phyloP scores from a whole-genome alignment of 2,113 vertebrate genomes.

The Vimba vimba region DNA sequence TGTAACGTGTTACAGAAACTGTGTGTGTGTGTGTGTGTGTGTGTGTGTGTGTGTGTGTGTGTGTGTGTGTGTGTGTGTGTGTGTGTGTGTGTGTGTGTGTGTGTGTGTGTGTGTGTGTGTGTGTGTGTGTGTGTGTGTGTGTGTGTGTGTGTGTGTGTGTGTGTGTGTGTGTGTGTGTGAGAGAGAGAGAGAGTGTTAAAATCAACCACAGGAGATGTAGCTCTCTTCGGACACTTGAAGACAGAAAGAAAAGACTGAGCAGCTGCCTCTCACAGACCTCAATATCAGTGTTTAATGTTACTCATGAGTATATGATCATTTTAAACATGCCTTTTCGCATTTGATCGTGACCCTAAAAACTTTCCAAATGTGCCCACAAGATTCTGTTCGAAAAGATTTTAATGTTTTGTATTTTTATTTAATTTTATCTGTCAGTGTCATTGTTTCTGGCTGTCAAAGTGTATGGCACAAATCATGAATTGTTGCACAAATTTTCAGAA shows the following conservation, averaged over 20 bases:
- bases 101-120: constrained; percentile 24
- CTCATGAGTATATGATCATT: constrained; percentile 2
- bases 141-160: constrained; percentile 5
- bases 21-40: constrained; percentile 3
- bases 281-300: constrained; percentile 49
- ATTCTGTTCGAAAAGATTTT: constrained; percentile 21
- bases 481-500: constrained; percentile 45
- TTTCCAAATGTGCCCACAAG: not conserved
- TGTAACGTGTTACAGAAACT: constrained; percentile 4
- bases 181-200: not conserved
- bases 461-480: constrained; percentile 37
- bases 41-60: constrained; percentile 1
- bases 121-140: constrained; percentile 2
- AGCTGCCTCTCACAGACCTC: constrained; percentile 33
- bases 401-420: constrained; percentile 36
- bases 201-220: not conserved
- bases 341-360: constrained; percentile 10
- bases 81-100: not conserved
- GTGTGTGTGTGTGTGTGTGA: constrained; percentile 8
- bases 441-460: constrained; percentile 18
- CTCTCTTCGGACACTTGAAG: constrained; percentile 29
- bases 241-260: constrained; percentile 21
- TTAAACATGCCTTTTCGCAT: constrained; percentile 15
- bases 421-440: constrained; percentile 31
- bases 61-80: constrained; percentile 20